Conservation (phyloP, 2,113 vertebrate genomes). For the Bujurquina vittata region DNA sequence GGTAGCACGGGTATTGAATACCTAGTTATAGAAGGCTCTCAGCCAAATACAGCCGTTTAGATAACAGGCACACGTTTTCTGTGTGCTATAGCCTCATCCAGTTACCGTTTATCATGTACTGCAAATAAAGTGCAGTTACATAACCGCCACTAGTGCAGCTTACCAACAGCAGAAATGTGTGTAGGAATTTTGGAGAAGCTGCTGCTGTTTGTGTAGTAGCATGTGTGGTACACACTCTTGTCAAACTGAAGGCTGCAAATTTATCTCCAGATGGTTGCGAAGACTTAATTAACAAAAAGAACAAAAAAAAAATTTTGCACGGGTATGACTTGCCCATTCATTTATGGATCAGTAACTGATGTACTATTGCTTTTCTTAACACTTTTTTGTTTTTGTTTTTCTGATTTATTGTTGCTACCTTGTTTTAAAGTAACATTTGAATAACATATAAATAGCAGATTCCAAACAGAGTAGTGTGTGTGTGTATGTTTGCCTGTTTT, state of each 20-base stretch:
- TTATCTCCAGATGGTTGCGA: constrained; percentile 30
- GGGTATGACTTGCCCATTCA: not conserved
- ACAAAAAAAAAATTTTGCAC: constrained; percentile 6
- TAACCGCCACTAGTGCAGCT: not conserved
- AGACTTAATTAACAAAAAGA: constrained; percentile 17
- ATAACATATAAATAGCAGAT: not conserved
- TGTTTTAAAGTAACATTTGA: not conserved
- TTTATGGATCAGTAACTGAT: not conserved
- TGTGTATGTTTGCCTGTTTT: not conserved
- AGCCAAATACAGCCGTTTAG: not conserved
- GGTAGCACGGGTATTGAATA: not conserved
- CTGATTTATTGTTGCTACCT: not conserved
- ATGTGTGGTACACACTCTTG: not conserved
- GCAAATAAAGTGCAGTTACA: not conserved
- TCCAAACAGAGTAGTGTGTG: not conserved
- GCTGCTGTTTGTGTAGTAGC: not conserved
- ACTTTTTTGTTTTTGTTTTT: not conserved
- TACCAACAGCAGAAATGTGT: not conserved
- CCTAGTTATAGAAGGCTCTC: not conserved
- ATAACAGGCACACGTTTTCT: not conserved
- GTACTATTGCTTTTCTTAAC: not conserved
- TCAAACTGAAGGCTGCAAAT: constrained; percentile 11
- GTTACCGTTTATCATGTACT: not conserved
- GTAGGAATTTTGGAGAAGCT: constrained; percentile 9
- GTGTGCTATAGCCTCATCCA: not conserved